These are phyloP conservation scores for Catostylus mosaicus DNA, from an alignment of 30 jellyfish, hydroid and myxozoan genomes.

Conservation along the genomic window DNA sequence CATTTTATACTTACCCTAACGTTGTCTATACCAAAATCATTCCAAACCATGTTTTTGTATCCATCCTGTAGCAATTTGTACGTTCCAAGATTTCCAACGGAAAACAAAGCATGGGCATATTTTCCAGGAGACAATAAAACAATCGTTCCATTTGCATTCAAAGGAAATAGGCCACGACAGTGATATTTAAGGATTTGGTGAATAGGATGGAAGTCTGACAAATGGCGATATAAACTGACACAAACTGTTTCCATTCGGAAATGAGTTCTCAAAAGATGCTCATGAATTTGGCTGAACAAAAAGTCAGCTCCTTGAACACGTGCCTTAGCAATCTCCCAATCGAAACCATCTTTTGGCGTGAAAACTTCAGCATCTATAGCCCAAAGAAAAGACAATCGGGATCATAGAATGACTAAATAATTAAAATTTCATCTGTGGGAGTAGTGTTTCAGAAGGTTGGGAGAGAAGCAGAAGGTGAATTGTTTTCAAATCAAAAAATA, in stretches of 20 bases:
- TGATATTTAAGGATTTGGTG: slow-evolving; percentile 64
- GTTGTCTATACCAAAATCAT: slow-evolving; percentile 41
- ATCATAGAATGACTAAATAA: too few species aligned
- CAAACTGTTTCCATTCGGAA: slow-evolving; percentile 69
- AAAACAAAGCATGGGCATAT: slow-evolving; percentile 48
- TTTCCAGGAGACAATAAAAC: slow-evolving; percentile 8
- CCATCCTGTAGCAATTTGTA: slow-evolving; percentile 37
- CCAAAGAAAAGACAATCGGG: too few species aligned
- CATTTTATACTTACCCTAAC: slow-evolving; percentile 26
- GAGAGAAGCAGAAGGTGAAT: too few species aligned
- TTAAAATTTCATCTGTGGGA: too few species aligned
- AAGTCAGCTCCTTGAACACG: slow-evolving; percentile 55
- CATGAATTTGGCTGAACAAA: slow-evolving; percentile 49
- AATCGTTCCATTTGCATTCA: slow-evolving; percentile 1
- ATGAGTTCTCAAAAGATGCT: slow-evolving; percentile 80
- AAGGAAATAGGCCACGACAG: slow-evolving; percentile 79
- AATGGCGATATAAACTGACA: slow-evolving; percentile 56
- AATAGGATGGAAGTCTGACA: slow-evolving; percentile 74
- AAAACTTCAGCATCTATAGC: slow-evolving; percentile 58
- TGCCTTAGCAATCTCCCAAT: slow-evolving; percentile 79
- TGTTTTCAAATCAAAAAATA: too few species aligned
- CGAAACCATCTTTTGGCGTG: slow-evolving; percentile 72
- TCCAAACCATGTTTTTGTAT: slow-evolving; percentile 61
- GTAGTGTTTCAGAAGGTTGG: too few species aligned
- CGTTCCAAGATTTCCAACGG: slow-evolving; percentile 73